A percentile compares a stretch with the other conserved stretches of the same genome.
phyloP scores from a whole-genome alignment of 2,888 invertebrate genomes.

The Hemicrepidius hirtus region DNA sequence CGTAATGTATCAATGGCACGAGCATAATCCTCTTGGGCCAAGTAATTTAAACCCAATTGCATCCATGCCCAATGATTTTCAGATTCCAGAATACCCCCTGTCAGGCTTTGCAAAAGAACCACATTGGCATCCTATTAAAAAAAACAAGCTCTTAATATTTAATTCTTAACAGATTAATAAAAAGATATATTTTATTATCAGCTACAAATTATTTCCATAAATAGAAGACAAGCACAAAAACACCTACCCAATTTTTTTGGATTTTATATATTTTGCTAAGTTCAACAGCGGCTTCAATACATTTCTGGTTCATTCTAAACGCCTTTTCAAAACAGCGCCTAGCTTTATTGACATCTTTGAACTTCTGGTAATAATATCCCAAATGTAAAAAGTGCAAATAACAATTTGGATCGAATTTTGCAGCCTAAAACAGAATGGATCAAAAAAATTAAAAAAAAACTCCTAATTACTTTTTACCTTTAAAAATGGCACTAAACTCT shows the following conservation, averaged over 20 bases:
- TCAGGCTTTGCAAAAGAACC: conserved; percentile 76
- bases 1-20: conserved; percentile 86
- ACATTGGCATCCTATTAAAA: conserved; percentile 76
- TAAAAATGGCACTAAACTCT: conserved; percentile 78
- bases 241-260: conserved; percentile 77
- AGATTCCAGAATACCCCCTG: conserved; percentile 68
- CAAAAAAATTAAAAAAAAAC: not conserved
- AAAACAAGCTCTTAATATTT: not conserved
- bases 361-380: conserved; percentile 82
- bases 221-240: no score
- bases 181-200: no score
- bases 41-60: conserved; percentile 87
- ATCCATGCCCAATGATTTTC: conserved; percentile 84
- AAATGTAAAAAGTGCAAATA: conserved; percentile 84
- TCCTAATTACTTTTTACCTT: conserved; percentile 69
- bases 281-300: conserved; percentile 80
- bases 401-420: conserved; percentile 84
- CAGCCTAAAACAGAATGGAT: conserved; percentile 70
- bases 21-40: conserved; percentile 82
- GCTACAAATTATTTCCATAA: no score
- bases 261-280: conserved; percentile 85
- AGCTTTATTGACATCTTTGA: conserved; percentile 82
- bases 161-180: no score
- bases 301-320: conserved; percentile 81
- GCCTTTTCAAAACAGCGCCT: conserved; percentile 91